phyloP scores from a whole-genome alignment of 2,888 invertebrate species.

The Poecilus cupreus region DNA sequence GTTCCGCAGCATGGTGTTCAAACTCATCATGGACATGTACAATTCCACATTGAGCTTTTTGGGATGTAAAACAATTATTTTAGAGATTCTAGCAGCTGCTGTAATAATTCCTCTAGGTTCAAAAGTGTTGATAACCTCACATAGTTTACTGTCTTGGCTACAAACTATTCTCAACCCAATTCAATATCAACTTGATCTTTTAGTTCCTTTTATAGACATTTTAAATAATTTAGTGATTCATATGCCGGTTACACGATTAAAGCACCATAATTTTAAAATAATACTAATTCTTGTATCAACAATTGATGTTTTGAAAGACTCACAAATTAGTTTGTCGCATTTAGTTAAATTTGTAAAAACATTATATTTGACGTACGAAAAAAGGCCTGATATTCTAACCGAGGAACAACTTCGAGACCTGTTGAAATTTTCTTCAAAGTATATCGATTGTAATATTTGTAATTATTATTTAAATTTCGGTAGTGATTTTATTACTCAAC shows the following conservation, averaged over 20 bases:
- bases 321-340: background rate
- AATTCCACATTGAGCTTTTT: constrained; percentile 78
- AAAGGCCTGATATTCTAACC: constrained; percentile 25
- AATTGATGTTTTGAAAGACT: constrained; percentile 31
- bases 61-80: constrained; percentile 79
- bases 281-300: constrained; percentile 19
- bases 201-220: constrained; percentile 65
- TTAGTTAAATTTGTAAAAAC: constrained; percentile 46
- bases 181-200: constrained; percentile 63
- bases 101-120: constrained; percentile 80
- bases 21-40: constrained; percentile 84
- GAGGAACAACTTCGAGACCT: constrained; percentile 15
- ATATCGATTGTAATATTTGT: constrained; percentile 68
- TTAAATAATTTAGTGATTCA: constrained; percentile 62
- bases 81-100: constrained; percentile 79
- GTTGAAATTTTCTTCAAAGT: constrained; percentile 20
- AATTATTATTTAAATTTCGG: constrained; percentile 69
- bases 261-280: constrained; percentile 37
- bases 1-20: constrained; percentile 76
- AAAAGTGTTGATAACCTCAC: constrained; percentile 79
- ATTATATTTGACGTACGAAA: constrained; percentile 33
- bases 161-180: constrained; percentile 68
- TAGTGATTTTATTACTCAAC: constrained; percentile 65
- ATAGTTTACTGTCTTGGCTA: constrained; percentile 85
- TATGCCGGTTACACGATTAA: background rate